A percentile compares a stretch with the other conserved stretches of the same genome.
phyloP scores from a whole-genome alignment of 2,888 invertebrate species.

The Apodemia zela region DNA sequence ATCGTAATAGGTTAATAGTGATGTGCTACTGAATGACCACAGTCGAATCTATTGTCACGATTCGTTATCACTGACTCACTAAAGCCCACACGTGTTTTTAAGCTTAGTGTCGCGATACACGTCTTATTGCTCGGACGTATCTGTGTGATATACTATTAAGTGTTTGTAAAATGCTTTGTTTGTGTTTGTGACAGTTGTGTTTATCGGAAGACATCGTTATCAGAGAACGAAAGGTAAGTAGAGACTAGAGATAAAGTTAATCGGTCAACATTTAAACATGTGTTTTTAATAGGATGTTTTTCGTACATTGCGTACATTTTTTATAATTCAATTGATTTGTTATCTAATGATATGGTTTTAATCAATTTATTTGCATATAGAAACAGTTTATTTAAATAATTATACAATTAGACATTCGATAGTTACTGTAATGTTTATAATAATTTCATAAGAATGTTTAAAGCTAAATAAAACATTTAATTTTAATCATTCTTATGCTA shows the following conservation, averaged over 20 bases:
- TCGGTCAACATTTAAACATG: conserved; percentile 2
- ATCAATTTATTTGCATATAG: background rate
- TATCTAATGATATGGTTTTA: background rate
- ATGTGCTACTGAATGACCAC: background rate
- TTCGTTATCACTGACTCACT: conserved; percentile 7
- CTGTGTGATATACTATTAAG: background rate
- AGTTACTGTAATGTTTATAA: no score
- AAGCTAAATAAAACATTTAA: no score
- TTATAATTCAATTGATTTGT: background rate
- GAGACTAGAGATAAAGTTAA: background rate
- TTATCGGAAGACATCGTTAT: conserved; percentile 10
- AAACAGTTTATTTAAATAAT: no score
- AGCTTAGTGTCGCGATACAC: conserved; percentile 8
- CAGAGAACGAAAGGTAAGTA: conserved; percentile 1
- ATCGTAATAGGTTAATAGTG: background rate
- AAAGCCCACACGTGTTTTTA: background rate
- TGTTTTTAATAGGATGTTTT: background rate
- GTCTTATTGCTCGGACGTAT: conserved; percentile 14
- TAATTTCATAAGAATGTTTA: no score
- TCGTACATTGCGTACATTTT: background rate
- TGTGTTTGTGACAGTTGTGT: background rate
- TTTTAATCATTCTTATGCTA: no score
- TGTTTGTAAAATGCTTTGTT: background rate
- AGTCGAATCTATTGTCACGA: background rate
- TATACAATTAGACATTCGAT: no score